Evolutionary conservation across 2,888 invertebrate species (phyloP).

Genomic region (Thalpophila matura): DNA sequence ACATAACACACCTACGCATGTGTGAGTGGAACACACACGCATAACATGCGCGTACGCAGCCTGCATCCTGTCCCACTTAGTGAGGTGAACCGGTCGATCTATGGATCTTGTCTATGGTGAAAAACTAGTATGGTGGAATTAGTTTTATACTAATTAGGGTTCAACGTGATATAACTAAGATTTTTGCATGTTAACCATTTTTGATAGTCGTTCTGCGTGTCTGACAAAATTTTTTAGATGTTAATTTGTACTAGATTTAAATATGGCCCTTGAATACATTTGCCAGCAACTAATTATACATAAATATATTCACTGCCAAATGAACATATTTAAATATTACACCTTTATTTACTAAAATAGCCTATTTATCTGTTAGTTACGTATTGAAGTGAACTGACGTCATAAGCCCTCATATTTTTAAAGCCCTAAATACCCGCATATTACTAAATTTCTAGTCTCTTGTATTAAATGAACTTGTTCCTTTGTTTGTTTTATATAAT

Average conservation of each 20-base stretch:
- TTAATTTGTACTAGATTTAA: slow-evolving; percentile 16
- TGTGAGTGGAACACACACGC: slow-evolving; percentile 31
- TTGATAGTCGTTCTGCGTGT: slow-evolving; percentile 3
- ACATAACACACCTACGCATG: slow-evolving; percentile 66
- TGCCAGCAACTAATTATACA: neutral
- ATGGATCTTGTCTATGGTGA: slow-evolving; percentile 59
- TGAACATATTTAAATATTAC: neutral
- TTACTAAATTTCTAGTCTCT: neutral
- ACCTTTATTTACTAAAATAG: neutral
- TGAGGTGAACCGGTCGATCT: slow-evolving; percentile 81
- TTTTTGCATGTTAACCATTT: slow-evolving; percentile 24
- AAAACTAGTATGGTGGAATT: slow-evolving; percentile 60
- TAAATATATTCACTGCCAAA: neutral
- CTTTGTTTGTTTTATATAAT: too few relatives aligned
- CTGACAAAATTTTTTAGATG: slow-evolving; percentile 6
- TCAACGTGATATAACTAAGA: slow-evolving; percentile 27
- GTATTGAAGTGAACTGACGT: neutral
- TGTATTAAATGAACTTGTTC: too few relatives aligned
- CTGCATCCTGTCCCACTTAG: slow-evolving; percentile 86
- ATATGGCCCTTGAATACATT: slow-evolving; percentile 21
- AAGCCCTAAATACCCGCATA: slow-evolving; percentile 2
- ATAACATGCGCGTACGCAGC: slow-evolving; percentile 64
- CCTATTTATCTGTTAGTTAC: neutral
- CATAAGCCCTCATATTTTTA: slow-evolving; percentile 14
- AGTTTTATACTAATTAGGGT: slow-evolving; percentile 50